Percentiles rank a stretch among this genome's conserved stretches.
phyloP scores from a whole-genome alignment of 2,888 invertebrate species.

The Alviniconcha strummeri region DNA sequence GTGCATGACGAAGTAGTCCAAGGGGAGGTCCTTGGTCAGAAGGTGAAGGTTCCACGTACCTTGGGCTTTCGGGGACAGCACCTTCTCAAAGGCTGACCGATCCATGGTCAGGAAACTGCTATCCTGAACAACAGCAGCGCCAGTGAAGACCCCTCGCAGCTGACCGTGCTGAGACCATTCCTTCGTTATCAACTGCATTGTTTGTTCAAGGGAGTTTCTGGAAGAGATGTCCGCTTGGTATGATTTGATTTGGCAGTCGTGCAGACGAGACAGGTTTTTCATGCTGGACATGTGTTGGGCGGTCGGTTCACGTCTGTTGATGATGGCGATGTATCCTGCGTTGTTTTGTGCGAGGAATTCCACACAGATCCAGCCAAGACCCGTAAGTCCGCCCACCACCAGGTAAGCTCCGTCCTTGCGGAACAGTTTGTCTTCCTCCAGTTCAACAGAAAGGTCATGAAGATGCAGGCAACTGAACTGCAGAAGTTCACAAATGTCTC shows the following conservation, averaged over 20 bases:
- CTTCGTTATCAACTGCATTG: background rate
- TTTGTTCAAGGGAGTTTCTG: constrained; percentile 35
- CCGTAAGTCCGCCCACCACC: constrained; percentile 58
- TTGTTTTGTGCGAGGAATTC: constrained; percentile 46
- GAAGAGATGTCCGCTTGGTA: constrained; percentile 50
- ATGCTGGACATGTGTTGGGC: constrained; percentile 40
- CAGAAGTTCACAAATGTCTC: too few species aligned
- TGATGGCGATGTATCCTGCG: constrained; percentile 47
- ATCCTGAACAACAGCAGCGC: constrained; percentile 54
- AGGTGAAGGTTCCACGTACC: constrained; percentile 60
- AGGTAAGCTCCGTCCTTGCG: constrained; percentile 49
- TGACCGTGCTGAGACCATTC: constrained; percentile 10
- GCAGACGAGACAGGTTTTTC: constrained; percentile 25
- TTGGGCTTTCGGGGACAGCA: constrained; percentile 52
- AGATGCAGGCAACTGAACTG: too few species aligned
- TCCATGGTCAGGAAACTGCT: constrained; percentile 41
- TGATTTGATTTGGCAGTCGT: constrained; percentile 40
- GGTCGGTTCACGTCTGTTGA: constrained; percentile 47
- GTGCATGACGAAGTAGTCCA: constrained; percentile 60
- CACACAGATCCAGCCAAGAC: constrained; percentile 58
- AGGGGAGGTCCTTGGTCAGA: constrained; percentile 40
- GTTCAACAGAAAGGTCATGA: constrained; percentile 22
- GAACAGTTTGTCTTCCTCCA: constrained; percentile 38
- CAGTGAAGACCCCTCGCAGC: constrained; percentile 58
- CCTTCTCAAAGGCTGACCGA: constrained; percentile 41